Conservation (phyloP, 2,797 vertebrate genomes). For the Muscicapa comitata region DNA sequence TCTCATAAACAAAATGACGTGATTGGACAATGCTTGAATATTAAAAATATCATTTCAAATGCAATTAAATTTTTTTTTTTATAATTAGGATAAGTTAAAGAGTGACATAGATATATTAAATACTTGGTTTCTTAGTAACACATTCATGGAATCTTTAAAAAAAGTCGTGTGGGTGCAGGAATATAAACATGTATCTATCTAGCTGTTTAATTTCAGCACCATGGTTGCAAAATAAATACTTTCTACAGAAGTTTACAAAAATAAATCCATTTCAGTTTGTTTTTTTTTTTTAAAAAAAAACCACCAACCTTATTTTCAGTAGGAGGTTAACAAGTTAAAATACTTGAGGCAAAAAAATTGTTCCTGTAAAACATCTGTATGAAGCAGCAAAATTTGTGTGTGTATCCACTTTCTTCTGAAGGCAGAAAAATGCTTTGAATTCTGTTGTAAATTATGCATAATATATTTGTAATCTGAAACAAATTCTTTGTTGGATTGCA, state of each 20-base stretch:
- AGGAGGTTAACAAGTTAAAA: background rate
- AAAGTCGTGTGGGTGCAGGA: background rate
- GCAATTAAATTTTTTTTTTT: background rate
- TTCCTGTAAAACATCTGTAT: background rate
- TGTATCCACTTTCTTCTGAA: background rate
- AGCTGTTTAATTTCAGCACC: conserved; percentile 24
- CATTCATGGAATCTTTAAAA: background rate
- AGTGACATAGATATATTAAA: background rate
- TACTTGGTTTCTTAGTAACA: conserved; percentile 3
- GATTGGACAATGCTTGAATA: background rate
- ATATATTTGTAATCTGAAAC: background rate
- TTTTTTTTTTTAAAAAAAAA: background rate
- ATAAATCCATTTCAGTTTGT: background rate
- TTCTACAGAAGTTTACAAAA: background rate
- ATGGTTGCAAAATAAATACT: conserved; percentile 60
- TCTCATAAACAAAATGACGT: background rate
- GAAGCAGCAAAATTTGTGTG: background rate
- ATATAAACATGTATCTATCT: conserved; percentile 10
- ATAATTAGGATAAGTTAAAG: background rate
- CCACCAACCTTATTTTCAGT: background rate
- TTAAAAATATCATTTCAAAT: background rate
- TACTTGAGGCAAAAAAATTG: background rate
- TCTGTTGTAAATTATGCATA: background rate
- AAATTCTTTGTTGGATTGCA: background rate
- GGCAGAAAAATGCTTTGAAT: background rate